Evolutionary conservation across 2,888 invertebrate species (phyloP).

Genomic region (Diaprepes abbreviatus): DNA sequence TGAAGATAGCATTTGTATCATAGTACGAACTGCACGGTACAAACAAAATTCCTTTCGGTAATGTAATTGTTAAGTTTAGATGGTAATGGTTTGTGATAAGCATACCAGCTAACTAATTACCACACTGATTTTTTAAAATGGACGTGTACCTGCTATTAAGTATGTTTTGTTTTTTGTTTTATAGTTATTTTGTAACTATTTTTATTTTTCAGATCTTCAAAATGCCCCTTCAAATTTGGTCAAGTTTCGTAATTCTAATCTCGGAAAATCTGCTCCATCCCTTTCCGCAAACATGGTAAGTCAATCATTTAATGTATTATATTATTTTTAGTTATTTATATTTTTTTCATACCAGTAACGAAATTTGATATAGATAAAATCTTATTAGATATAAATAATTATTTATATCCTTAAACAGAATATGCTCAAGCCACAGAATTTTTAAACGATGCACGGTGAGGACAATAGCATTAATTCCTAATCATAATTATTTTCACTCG

Average conservation of each 20-base stretch:
- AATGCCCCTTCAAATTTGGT: conserved; percentile 79
- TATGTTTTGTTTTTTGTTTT: not conserved
- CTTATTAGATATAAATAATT: too few species aligned
- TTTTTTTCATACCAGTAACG: too few species aligned
- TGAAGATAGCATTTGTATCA: not conserved
- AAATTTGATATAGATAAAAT: too few species aligned
- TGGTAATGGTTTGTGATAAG: conserved; percentile 6
- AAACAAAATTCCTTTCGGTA: not conserved
- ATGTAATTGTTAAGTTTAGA: not conserved
- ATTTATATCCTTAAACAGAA: too few species aligned
- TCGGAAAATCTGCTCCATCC: conserved; percentile 96
- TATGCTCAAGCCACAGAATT: too few species aligned
- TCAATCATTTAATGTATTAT: too few species aligned
- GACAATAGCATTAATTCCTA: too few species aligned
- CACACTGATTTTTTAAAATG: not conserved
- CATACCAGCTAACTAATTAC: conserved; percentile 1
- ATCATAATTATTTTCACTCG: too few species aligned
- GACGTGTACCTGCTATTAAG: conserved; percentile 7
- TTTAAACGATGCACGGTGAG: too few species aligned
- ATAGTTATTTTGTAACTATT: not conserved
- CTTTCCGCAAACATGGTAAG: conserved; percentile 83
- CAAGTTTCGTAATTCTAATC: conserved; percentile 87
- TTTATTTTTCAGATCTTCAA: conserved; percentile 53
- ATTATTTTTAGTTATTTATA: too few species aligned
- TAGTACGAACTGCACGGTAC: not conserved